Evolutionary conservation across 1,140 invertebrate genomes (phyloP), one percentile per base, ranked within the genome.

Genomic region (Aphelenchoides besseyi): DNA sequence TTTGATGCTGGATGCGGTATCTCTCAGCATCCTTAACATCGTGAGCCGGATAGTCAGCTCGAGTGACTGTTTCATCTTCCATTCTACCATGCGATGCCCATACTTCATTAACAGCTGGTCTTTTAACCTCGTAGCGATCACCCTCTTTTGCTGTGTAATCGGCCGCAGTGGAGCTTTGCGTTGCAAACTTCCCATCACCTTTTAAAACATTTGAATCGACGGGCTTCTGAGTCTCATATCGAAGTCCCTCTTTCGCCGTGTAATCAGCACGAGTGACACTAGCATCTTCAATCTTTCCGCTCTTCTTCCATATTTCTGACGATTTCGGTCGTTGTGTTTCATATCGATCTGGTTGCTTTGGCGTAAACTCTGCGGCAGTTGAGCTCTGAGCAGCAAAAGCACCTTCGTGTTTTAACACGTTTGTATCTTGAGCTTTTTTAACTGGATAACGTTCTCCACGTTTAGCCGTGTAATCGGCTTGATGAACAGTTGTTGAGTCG

Each of bases 201-300:
- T 76, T 76, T 73, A 37, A 75, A 5, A 74, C 23, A 67, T 74
- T 48, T 16, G 74, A 77, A 53, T 70, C 67, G 5, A 29, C 61
- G 9, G 72, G 74, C 0, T 59, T 16, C 23, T 37, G 41, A 18
- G 64, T 37, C 16, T 71, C 64, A 36, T 71, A 69, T 35, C 70
- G 32, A 33, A 69, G 64, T 3, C 66, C 66, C 3, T 16, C 16
- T 68, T 68, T 68, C 2, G 48, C 28, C 3, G 23, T 33, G 52
- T 55, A 68, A 26, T 68, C 66, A 59, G 28, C 32, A 33, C 59
- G 18, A 26, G 16, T 54, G 9, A 67, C 26, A 1, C 23, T 68
- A 33, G 29, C 48, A 18, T 16, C 37, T n/a, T 23, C 52, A 26
- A 68, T 32, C 33, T 67, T 67, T 0, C 16, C 48, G 33, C 59